Evolutionary conservation across 2,113 vertebrate genomes (phyloP).

Genomic region (Ornithorhynchus anatinus): DNA sequence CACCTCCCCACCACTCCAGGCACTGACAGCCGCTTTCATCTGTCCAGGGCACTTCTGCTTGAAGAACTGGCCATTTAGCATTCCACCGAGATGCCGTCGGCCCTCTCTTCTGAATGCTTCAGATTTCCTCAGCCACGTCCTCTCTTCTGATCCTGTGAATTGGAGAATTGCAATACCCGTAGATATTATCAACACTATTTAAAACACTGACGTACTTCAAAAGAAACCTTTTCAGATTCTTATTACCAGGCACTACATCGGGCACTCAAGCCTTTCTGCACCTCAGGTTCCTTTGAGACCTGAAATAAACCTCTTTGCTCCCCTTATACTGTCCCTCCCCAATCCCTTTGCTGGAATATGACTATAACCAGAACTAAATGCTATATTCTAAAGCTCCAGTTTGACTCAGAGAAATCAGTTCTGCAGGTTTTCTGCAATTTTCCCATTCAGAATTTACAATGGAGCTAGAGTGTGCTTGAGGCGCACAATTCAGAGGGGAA

Average conservation of each 20-base stretch:
- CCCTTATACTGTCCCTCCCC: fast-evolving
- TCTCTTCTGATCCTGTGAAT: background rate
- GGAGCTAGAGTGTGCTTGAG: fast-evolving
- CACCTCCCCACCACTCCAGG: background rate
- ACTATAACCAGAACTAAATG: background rate
- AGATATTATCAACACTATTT: background rate
- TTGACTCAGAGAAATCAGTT: background rate
- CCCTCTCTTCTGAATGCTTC: background rate
- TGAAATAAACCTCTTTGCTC: background rate
- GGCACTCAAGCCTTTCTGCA: background rate
- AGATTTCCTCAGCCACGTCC: background rate
- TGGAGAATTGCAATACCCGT: fast-evolving
- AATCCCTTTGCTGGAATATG: background rate
- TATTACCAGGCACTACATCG: background rate
- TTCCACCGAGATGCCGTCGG: too few species aligned
- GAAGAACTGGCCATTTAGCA: background rate
- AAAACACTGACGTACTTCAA: background rate
- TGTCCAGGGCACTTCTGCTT: background rate
- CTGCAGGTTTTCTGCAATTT: slow-evolving; percentile 6
- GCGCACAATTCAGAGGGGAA: background rate
- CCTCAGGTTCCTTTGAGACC: background rate
- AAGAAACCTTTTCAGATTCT: background rate
- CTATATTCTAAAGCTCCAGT: background rate
- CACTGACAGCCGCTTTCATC: fast-evolving
- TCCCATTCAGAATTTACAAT: background rate